These are phyloP conservation scores for Andricus curvator DNA, from an alignment of 2,888 invertebrate genomes.

Conservation along the genomic window DNA sequence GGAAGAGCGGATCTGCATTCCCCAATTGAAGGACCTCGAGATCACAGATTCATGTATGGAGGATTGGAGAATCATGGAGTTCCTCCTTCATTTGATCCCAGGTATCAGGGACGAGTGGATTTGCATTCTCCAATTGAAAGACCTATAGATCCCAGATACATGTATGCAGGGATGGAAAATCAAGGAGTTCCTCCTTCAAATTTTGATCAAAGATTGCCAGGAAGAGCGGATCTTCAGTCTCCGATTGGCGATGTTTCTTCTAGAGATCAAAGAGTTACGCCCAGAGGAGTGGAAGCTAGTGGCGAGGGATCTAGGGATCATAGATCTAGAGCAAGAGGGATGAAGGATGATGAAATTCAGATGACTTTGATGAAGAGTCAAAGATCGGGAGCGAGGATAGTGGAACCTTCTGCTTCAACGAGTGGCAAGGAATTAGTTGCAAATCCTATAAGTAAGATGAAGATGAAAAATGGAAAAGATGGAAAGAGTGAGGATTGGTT, in stretches of 20 bases:
- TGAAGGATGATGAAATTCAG: background rate
- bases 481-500: background rate
- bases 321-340: background rate
- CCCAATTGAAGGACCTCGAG: background rate
- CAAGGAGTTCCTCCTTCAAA: background rate
- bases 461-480: background rate
- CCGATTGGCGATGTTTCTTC: background rate
- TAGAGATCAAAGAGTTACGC: background rate
- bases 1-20: constrained; percentile 7
- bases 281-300: background rate
- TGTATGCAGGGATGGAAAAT: background rate
- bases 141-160: background rate
- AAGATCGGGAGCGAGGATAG: background rate
- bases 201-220: background rate
- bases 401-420: background rate
- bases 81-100: background rate
- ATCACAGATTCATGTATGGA: background rate
- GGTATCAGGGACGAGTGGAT: background rate
- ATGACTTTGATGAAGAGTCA: background rate
- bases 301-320: background rate
- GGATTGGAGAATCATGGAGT: background rate
- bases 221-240: background rate
- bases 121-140: background rate
- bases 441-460: background rate
- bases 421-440: background rate